Conservation (phyloP, 2,797 vertebrate species). For the Balearica regulorum region DNA sequence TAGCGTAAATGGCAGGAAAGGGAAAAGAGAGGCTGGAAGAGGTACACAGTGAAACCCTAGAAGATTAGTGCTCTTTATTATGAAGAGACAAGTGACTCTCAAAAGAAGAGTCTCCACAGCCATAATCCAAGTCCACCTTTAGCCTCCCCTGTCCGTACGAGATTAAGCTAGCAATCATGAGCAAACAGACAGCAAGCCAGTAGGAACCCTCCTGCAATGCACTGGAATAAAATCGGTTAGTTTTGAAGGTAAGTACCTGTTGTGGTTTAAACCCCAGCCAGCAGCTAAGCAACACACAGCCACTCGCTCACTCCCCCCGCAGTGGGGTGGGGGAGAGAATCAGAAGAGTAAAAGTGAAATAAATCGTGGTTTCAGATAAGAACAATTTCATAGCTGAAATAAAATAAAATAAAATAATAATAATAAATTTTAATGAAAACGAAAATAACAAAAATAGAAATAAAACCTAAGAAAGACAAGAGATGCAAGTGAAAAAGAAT, state of each 20-base stretch:
- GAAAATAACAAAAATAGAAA: no score
- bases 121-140: not conserved
- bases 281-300: no score
- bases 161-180: not conserved
- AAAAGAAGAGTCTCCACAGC: not conserved
- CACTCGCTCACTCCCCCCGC: no score
- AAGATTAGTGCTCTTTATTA: not conserved
- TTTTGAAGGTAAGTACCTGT: not conserved
- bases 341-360: no score
- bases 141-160: not conserved
- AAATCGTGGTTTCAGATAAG: no score
- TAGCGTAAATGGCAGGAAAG: not conserved
- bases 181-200: not conserved
- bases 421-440: no score
- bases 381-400: no score
- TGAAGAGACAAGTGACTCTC: not conserved
- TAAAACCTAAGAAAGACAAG: no score
- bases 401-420: no score
- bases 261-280: no score
- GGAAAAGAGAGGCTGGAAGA: not conserved
- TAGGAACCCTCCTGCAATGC: not conserved
- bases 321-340: no score
- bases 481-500: no score
- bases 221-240: not conserved
- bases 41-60: not conserved